Base-by-base conservation (phyloP, 2,888 invertebrate genomes). In the Dioctria rufipes region DNA sequence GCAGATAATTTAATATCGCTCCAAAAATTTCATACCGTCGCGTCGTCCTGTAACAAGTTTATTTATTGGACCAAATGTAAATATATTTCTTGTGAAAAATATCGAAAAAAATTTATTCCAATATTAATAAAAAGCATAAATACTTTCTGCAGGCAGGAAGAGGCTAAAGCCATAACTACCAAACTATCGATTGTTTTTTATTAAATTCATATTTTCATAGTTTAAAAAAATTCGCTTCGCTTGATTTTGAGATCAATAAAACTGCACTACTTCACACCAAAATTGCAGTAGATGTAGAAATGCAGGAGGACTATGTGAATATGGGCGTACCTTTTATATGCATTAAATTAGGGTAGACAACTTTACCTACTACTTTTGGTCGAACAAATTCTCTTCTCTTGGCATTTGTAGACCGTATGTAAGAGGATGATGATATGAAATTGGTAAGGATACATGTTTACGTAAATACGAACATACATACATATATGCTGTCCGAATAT, bases 131-230 rank as follows among this genome's bases (percentile, higher is more conserved):
- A 71, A 54, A 69, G 37, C 49, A 49, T 3, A 46, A 49, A 73
- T 60, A 37, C 58, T 73, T 54, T 37, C 54, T n/a, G 13, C 58
- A 42, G 11, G 37, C 54, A 42, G 11, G 66, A 43, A 40, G 66
- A 40, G 66, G n/a, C 43, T 5, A 73, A 73, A 73, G 37, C 51
- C 58, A 73, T 42, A 58, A 73, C n/a, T 51, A 9, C 54, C 39
- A 39, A 71, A 73, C 73, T 73, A 73, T 73, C 73, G 73, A 73
- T 73, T 73, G 73, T 58, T 73, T 73, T 46, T 73, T 42, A 73
- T 73, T 73, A 73, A 73, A 73, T 73, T 73, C 73, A 73, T 73
- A 46, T 77, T 77, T 63, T 42, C 49, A 42, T 63, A 77, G 63
- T 42, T 77, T n/a, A 63, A 77, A 51, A 25, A 61, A 63, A 46